Conservation (phyloP, 2,797 vertebrate genomes). For the Hypotaenidia okinawae region DNA sequence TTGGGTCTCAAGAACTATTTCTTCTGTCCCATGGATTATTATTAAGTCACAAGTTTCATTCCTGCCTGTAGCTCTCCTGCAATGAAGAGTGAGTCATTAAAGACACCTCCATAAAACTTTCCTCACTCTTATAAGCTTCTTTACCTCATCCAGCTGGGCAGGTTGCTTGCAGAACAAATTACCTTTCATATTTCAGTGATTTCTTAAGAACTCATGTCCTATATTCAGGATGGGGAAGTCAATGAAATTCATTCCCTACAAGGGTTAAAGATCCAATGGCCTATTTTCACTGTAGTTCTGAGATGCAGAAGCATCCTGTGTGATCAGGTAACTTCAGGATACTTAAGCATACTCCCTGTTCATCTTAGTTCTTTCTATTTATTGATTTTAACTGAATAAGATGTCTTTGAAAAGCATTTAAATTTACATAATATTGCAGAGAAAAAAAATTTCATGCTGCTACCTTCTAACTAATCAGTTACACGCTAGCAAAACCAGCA, state of each 20-base stretch:
- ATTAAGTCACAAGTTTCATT: not conserved
- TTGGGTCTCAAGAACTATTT: not conserved
- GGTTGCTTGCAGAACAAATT: not conserved
- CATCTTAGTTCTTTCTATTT: not conserved
- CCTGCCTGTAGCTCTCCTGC: not conserved
- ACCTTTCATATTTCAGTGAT: not conserved
- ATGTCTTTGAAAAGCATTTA: conserved; percentile 10
- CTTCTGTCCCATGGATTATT: not conserved
- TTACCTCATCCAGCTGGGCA: not conserved
- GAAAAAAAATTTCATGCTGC: not conserved
- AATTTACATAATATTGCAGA: not conserved
- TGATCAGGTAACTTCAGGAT: not conserved
- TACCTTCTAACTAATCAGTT: conserved; percentile 7
- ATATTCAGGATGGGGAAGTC: not conserved
- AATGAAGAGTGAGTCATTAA: conserved; percentile 31
- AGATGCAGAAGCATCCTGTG: not conserved
- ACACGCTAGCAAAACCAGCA: not conserved
- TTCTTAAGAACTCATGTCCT: not conserved
- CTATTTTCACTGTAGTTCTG: not conserved
- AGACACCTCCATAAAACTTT: conserved; percentile 2
- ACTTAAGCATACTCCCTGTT: not conserved
- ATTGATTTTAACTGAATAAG: conserved; percentile 18
- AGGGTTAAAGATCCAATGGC: not conserved
- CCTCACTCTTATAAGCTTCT: not conserved
- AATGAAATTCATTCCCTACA: not conserved